phyloP scores from a whole-genome alignment of 92 coral and sea anemone species.

The Parazoanthus darwini region DNA sequence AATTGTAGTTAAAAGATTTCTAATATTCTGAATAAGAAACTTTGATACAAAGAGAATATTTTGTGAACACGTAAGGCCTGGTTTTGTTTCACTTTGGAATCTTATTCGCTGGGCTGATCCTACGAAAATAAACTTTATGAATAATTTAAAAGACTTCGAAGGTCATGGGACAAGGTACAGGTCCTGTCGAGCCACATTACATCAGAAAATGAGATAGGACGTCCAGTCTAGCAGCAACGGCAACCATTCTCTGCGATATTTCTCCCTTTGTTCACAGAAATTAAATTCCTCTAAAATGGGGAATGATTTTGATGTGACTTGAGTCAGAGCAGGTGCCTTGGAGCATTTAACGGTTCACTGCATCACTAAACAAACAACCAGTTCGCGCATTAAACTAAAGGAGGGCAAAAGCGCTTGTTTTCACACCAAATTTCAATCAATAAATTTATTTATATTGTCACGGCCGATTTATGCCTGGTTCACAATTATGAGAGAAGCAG shows the following conservation, averaged over 20 bases:
- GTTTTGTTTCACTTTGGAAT: slow-evolving; percentile 13
- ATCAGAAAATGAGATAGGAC: background rate
- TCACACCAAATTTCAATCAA: background rate
- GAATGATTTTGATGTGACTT: background rate
- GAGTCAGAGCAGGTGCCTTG: slow-evolving; percentile 15
- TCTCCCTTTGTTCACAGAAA: background rate
- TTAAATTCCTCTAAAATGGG: background rate
- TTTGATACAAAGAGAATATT: slow-evolving; percentile 9
- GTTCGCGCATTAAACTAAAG: slow-evolving; percentile 2
- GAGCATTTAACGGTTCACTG: slow-evolving; percentile 10
- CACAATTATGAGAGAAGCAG: too few species aligned
- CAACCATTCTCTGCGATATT: background rate
- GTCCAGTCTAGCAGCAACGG: background rate
- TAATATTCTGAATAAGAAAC: slow-evolving; percentile 15
- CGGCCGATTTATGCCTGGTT: background rate
- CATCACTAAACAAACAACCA: slow-evolving; percentile 25
- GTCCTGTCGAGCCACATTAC: slow-evolving; percentile 1
- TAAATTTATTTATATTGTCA: slow-evolving; percentile 15
- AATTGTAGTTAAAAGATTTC: background rate
- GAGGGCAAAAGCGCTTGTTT: slow-evolving; percentile 15
- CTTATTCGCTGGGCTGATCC: slow-evolving; percentile 24
- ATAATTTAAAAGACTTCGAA: slow-evolving; percentile 18
- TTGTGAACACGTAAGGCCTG: slow-evolving; percentile 45
- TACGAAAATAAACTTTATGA: slow-evolving; percentile 11
- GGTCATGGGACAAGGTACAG: slow-evolving; percentile 27